Evolutionary conservation across 2,113 vertebrate genomes (phyloP), one percentile per base, ranked within the genome.

Genomic region (Nymphicus hollandicus): DNA sequence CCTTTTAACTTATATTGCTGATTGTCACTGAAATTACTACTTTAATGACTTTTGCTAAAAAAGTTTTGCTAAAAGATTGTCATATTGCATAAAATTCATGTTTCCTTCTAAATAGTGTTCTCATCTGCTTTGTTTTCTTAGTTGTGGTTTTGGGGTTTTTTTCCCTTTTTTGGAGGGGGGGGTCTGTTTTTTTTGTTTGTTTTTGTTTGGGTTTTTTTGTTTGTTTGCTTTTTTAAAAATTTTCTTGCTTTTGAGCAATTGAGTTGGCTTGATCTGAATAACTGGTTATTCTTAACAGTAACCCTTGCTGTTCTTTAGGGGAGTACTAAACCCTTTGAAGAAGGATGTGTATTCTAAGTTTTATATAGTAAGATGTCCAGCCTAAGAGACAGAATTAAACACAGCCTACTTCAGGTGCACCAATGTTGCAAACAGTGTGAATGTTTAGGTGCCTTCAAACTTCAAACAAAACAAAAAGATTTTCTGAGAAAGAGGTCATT

Each of bases 141-240:
- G 33, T 58, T 22, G 55, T n/a, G 33, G 33, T 58, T n/a, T 14
- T 6, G 74, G 8, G 18, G 0, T 50, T 79, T 72, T 74, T 35
- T 56, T n/a, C n/a, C n/a, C n/a, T n/a, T n/a, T n/a, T n/a, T n/a
- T n/a, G n/a, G n/a, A n/a, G n/a, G n/a, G n/a, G n/a, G n/a, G n/a
- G n/a, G n/a, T n/a, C n/a, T n/a, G n/a, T n/a, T 17, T 0, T 5
- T 29, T 55, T 55, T 31, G 14, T 37, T 61, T n/a, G n/a, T 35
- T 35, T 24, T 35, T 14, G 8, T 25, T 25, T 1, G n/a, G n/a
- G n/a, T 14, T 28, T 12, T 4, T 3, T 1, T 13, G 28, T 19
- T 4, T 5, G 8, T 24, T 20, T 16, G 50, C 5, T 41, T 39
- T 41, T n/a, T 49, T 83, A 35, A 16, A 1, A 2, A 23, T 80